Conservation (phyloP, 2,888 invertebrate genomes). For the Cantharis nigra region DNA sequence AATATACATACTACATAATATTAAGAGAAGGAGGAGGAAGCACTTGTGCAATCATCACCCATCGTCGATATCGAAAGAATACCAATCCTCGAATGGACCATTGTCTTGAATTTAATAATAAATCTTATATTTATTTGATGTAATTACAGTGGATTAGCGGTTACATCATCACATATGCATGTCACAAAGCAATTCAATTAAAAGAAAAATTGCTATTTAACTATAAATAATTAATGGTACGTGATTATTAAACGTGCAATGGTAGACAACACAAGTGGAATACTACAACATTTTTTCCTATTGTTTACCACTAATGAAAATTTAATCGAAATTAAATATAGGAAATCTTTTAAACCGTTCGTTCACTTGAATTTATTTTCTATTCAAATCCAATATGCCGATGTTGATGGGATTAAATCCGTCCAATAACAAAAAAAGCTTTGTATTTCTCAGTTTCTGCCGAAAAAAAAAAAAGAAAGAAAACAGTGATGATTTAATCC, state of each 20-base stretch:
- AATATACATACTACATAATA: not conserved
- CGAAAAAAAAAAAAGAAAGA: not conserved
- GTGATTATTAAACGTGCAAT: not conserved
- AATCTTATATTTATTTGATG: not conserved
- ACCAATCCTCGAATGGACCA: not conserved
- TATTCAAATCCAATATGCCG: not conserved
- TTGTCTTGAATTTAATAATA: not conserved
- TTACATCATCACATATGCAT: slow-evolving; percentile 2
- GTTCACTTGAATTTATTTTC: not conserved
- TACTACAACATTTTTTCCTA: not conserved
- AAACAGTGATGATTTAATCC: not conserved
- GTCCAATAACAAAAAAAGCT: not conserved
- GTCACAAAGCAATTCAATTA: not conserved
- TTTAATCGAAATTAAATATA: not conserved
- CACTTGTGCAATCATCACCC: not conserved
- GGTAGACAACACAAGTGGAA: not conserved
- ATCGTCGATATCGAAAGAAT: not conserved
- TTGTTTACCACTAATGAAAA: not conserved
- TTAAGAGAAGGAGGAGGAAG: not conserved
- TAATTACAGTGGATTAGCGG: not conserved
- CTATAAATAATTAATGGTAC: not conserved
- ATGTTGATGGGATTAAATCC: not conserved
- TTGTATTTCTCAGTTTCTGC: not conserved
- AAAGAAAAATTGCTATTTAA: not conserved
- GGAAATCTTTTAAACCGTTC: not conserved